Evolutionary conservation across 2,113 vertebrate genomes (phyloP).

Genomic region (Sclerurus mexicanus): DNA sequence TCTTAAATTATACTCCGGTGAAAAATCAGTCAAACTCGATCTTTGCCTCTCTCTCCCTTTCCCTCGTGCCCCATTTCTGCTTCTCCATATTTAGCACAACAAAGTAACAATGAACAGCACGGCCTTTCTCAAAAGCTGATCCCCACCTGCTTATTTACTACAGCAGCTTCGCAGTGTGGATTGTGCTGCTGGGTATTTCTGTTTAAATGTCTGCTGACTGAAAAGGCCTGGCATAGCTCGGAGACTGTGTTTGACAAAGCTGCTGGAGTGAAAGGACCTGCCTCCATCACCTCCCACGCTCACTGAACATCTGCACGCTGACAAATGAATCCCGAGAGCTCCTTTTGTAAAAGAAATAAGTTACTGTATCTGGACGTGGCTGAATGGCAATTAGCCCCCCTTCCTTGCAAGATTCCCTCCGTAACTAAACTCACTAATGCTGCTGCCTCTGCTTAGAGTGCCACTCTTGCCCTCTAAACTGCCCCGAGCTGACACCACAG

Average conservation of each 20-base stretch:
- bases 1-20: conserved; percentile 54
- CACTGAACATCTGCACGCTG: not conserved
- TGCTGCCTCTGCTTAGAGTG: not conserved
- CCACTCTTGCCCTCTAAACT: not conserved
- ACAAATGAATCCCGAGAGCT: conserved; percentile 3
- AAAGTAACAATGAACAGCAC: not conserved
- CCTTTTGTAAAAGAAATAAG: not conserved
- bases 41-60: not conserved
- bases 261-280: not conserved
- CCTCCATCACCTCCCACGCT: not conserved
- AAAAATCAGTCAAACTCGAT: conserved; percentile 44
- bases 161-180: not conserved
- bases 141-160: conserved; percentile 4
- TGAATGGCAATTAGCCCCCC: not conserved
- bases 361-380: not conserved
- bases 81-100: conserved; percentile 17
- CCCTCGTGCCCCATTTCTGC: not conserved
- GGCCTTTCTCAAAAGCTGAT: not conserved
- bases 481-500: not conserved
- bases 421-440: not conserved
- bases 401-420: not conserved
- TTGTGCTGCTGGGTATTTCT: not conserved
- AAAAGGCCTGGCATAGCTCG: not conserved
- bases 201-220: conserved; percentile 3
- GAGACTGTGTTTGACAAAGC: not conserved